A percentile compares a stretch with the other conserved stretches of the same genome.
Evolutionary conservation across 2,888 invertebrate genomes (phyloP).

Genomic region (Lottia gigantea): DNA sequence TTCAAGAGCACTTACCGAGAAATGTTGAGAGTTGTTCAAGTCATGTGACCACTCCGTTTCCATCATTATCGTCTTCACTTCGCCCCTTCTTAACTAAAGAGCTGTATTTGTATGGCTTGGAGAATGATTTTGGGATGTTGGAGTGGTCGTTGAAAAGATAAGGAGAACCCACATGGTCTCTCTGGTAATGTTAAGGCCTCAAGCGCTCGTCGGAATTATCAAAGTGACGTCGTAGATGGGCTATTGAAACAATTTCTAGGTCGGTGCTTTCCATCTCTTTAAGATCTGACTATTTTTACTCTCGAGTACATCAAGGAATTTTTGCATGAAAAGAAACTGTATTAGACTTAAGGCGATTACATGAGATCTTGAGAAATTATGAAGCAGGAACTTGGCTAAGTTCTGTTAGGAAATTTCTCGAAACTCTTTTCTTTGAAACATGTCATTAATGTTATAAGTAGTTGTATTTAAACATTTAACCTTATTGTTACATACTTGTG

Average conservation of each 20-base stretch:
- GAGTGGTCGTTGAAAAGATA: slow-evolving; percentile 15
- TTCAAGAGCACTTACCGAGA: slow-evolving; percentile 16
- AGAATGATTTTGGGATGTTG: slow-evolving; percentile 21
- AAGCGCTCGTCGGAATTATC: background rate
- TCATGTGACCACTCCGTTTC: slow-evolving; percentile 30
- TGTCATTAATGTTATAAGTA: background rate
- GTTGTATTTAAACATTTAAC: slow-evolving; percentile 1
- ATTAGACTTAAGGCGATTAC: slow-evolving; percentile 1
- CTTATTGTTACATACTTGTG: background rate
- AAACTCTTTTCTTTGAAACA: background rate
- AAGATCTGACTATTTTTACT: background rate
- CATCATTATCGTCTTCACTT: slow-evolving; percentile 31
- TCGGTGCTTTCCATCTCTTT: slow-evolving; percentile 5
- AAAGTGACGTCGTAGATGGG: slow-evolving; percentile 4
- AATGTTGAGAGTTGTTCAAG: slow-evolving; percentile 27
- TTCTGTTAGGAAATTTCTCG: too few species aligned
- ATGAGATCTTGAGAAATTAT: background rate
- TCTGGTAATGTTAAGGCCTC: slow-evolving; percentile 8
- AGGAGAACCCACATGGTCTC: slow-evolving; percentile 10
- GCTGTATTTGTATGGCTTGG: slow-evolving; percentile 24
- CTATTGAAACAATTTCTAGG: slow-evolving; percentile 8
- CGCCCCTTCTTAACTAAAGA: slow-evolving; percentile 25
- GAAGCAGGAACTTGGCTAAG: too few species aligned
- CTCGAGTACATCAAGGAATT: background rate
- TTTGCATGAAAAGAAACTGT: background rate